A percentile compares a stretch with the other conserved stretches of the same genome.
Evolutionary conservation across 1,140 invertebrate species (phyloP).

Genomic region (Cyclina sinensis): DNA sequence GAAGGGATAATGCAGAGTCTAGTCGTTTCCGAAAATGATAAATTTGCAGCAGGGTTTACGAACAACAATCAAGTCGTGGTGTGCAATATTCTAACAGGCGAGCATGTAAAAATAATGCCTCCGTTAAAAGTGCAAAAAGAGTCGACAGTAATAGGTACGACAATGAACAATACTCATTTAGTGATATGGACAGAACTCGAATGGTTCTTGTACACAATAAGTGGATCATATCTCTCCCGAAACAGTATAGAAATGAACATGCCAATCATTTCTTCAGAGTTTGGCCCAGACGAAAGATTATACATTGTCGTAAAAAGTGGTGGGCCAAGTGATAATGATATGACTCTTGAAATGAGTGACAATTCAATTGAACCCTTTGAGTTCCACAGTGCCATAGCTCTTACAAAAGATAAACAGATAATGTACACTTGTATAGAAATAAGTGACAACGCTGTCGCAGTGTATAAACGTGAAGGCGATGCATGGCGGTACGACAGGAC

Average conservation of each 20-base stretch:
- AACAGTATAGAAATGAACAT: conserved; percentile 80
- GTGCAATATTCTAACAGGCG: conserved; percentile 85
- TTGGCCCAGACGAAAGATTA: conserved; percentile 75
- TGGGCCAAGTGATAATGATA: conserved; percentile 79
- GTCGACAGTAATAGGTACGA: conserved; percentile 78
- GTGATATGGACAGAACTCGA: conserved; percentile 81
- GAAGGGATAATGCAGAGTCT: conserved; percentile 97
- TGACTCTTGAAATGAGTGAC: conserved; percentile 84
- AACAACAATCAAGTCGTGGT: conserved; percentile 94
- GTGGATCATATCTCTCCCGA: conserved; percentile 76
- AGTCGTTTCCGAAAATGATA: conserved; percentile 97
- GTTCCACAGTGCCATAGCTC: conserved; percentile 92
- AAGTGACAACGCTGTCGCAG: conserved; percentile 84
- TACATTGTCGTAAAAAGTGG: conserved; percentile 82
- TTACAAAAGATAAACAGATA: conserved; percentile 77
- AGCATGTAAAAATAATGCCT: conserved; percentile 93
- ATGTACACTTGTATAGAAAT: conserved; percentile 86
- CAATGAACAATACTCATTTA: conserved; percentile 81
- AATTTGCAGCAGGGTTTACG: conserved; percentile 97
- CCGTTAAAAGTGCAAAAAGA: conserved; percentile 89
- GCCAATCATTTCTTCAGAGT: conserved; percentile 76
- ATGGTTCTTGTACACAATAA: conserved; percentile 83
- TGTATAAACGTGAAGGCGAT: conserved; percentile 82
- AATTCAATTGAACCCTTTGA: conserved; percentile 89
- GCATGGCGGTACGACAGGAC: conserved; percentile 86